Percentiles rank a stretch among this genome's conserved stretches.
Evolutionary conservation across 2,888 invertebrate species (phyloP).

Genomic region (Diaphora mendica): DNA sequence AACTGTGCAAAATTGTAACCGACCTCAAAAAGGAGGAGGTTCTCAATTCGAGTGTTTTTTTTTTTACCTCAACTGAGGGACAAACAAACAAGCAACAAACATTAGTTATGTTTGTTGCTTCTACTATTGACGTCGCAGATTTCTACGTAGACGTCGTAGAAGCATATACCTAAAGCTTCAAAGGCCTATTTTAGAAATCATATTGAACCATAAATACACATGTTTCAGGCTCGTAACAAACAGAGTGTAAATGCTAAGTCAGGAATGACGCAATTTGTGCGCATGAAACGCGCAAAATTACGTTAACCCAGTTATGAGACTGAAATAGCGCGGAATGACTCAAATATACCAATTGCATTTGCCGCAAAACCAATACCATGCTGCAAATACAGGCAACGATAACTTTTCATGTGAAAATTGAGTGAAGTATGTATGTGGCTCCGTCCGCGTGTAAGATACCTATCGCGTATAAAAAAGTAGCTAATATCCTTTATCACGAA

Average conservation of each 20-base stretch:
- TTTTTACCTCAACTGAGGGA: no score
- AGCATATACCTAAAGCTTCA: background rate
- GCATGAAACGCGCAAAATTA: constrained; percentile 57
- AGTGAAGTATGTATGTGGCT: background rate
- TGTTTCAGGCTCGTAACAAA: constrained; percentile 3
- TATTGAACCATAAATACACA: constrained; percentile 7
- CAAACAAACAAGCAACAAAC: no score
- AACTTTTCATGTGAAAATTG: background rate
- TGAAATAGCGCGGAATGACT: constrained; percentile 58
- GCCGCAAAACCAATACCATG: constrained; percentile 32
- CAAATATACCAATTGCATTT: constrained; percentile 41
- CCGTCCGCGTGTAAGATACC: no score
- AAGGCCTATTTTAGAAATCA: background rate
- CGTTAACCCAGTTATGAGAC: constrained; percentile 69
- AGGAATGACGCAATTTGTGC: constrained; percentile 37
- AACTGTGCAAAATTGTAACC: no score
- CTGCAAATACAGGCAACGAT: background rate
- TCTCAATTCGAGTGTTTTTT: no score
- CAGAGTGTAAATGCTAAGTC: constrained; percentile 26
- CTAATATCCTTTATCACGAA: no score
- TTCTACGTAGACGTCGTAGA: background rate
- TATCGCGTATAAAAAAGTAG: no score
- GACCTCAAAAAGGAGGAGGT: no score
- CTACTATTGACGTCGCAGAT: no score
- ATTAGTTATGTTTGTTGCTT: no score